Percentiles rank a stretch among this genome's conserved stretches.
phyloP scores from a whole-genome alignment of 1,140 invertebrate species.

The Conus betulinus region DNA sequence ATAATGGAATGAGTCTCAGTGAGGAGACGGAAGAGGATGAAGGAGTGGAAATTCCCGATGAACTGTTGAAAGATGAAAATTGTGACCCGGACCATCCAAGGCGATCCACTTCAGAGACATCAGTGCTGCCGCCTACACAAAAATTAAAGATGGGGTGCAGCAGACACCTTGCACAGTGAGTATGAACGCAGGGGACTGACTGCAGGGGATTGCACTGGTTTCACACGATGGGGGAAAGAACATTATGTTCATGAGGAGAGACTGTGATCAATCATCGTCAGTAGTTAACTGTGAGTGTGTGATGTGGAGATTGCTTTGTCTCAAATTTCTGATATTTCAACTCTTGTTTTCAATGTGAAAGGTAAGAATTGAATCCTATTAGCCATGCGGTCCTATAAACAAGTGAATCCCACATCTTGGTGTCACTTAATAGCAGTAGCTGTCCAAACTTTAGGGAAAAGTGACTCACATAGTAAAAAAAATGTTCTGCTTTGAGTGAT shows the following conservation, averaged over 20 bases:
- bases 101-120: conserved; percentile 90
- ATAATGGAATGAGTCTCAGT: background rate
- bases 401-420: no score
- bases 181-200: no score
- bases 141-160: background rate
- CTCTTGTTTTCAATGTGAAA: no score
- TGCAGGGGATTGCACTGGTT: no score
- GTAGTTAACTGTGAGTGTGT: background rate
- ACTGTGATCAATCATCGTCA: background rate
- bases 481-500: no score
- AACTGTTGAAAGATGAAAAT: conserved; percentile 80
- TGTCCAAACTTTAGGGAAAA: no score
- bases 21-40: background rate
- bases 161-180: conserved; percentile 4
- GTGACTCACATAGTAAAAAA: no score
- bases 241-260: background rate
- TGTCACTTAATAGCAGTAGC: no score
- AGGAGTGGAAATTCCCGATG: conserved; percentile 33
- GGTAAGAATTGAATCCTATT: no score
- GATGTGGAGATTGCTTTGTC: background rate
- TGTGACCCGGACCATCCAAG: conserved; percentile 87
- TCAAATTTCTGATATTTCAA: background rate
- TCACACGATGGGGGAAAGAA: no score
- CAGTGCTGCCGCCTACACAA: conserved; percentile 91
- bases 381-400: no score